Base-by-base conservation (phyloP, 2,888 invertebrate species). In the Theodoxus fluviatilis region DNA sequence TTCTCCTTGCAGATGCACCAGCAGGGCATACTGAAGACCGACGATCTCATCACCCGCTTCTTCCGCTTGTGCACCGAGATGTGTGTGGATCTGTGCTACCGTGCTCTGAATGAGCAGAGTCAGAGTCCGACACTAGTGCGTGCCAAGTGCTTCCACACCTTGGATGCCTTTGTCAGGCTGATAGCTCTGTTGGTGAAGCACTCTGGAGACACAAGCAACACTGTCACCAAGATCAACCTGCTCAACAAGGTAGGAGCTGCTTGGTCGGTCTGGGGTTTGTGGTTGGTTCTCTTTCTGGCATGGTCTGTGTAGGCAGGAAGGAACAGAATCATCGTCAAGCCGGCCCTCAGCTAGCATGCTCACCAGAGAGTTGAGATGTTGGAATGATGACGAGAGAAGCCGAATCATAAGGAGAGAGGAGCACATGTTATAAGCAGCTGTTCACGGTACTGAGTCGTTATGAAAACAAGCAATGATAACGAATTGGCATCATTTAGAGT, bases 61-160 rank as follows among this genome's bases (percentile, higher is more conserved):
- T 98, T 99, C 90, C 92, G 98, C 57, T 91, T 98, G 73, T 96
- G 96, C 70, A 96, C 96, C 0, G 96, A 98, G 87, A 93, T 97
- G 90, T 98, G 98, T 87, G 94, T 98, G 1, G 96, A 98, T 86
- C 91, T 95, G 71, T 95, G 96, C 47, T 97, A 97, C 86, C 91
- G 96, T 71, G 91, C 92, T 68, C 88, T 95, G 12, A 90, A 90
- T 6, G 95, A 96, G 77, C 92, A 93, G 71, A 80, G 78, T 3
- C 83, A 83, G 67, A 91, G 91, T 18, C 76, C 80, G 6, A 91
- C 91, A 0, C 89, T 92, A 52, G 91, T 93, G 0, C 91, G 97
- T 76, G 93, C 94, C 72, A 97, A 97, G 87, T 96, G 96, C 86
- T 99, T 97, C 88, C 92, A 94, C 81, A 96, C 95, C 80, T 91